These are phyloP conservation scores for Melieria omissa DNA, from an alignment of 2,888 invertebrate genomes.

Conservation along the genomic window DNA sequence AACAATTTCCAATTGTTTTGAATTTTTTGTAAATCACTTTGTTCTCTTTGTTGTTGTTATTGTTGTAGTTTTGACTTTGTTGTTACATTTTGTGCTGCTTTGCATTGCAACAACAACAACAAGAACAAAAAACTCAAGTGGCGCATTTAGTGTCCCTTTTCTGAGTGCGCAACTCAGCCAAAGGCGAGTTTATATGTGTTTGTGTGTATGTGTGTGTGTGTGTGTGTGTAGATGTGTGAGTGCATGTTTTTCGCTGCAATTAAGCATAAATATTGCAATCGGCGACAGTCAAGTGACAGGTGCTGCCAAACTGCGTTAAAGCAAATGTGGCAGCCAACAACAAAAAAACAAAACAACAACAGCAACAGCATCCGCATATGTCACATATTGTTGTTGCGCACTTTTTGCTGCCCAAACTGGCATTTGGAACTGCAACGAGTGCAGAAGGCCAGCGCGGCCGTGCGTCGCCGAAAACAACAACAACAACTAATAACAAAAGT, in stretches of 20 bases:
- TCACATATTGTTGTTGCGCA: too few species aligned
- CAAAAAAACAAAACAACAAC: background rate
- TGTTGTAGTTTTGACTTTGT: too few species aligned
- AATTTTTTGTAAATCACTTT: too few species aligned
- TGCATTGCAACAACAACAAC: too few species aligned
- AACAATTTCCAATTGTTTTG: too few species aligned
- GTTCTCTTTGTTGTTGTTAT: too few species aligned
- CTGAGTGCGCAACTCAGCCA: background rate
- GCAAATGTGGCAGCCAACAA: constrained; percentile 17
- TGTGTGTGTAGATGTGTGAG: background rate
- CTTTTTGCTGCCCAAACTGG: too few species aligned
- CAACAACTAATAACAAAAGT: background rate
- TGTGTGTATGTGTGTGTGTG: background rate
- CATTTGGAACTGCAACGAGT: too few species aligned
- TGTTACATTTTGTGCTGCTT: too few species aligned
- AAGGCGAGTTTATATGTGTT: background rate
- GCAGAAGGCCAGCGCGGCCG: too few species aligned
- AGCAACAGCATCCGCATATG: background rate
- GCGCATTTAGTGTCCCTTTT: too few species aligned
- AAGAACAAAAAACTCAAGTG: too few species aligned
- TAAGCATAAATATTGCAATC: constrained; percentile 43
- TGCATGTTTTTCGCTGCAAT: constrained; percentile 34
- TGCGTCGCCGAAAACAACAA: background rate
- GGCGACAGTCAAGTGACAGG: constrained; percentile 54
- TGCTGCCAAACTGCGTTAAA: constrained; percentile 57